phyloP scores from a whole-genome alignment of 1,140 invertebrate genomes.

The Melipona quadrifasciata region DNA sequence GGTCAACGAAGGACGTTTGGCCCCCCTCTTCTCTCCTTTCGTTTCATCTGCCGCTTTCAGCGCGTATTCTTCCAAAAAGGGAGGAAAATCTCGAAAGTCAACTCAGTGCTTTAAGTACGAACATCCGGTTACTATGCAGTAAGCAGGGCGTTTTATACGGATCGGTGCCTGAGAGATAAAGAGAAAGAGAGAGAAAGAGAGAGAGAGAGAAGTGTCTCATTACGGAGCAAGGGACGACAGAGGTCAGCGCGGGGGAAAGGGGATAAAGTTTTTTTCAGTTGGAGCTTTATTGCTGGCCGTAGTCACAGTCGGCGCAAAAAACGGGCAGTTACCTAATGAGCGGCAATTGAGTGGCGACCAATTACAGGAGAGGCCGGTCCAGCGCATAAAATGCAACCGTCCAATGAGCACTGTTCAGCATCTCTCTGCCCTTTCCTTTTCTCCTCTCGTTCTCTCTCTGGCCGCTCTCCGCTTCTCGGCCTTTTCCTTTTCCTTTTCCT shows the following conservation, averaged over 20 bases:
- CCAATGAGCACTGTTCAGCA: slow-evolving; percentile 74
- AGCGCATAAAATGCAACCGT: slow-evolving; percentile 72
- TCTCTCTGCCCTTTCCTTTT: slow-evolving; percentile 63
- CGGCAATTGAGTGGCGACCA: slow-evolving; percentile 79
- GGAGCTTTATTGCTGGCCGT: slow-evolving; percentile 45
- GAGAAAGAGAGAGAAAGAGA: too few relatives aligned
- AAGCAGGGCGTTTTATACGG: not conserved
- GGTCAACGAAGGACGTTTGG: not conserved
- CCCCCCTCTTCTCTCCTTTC: too few relatives aligned
- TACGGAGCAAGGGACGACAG: slow-evolving; percentile 29
- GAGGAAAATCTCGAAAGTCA: not conserved
- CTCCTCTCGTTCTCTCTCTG: slow-evolving; percentile 55
- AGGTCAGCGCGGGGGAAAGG: slow-evolving; percentile 40
- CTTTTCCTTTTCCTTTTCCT: slow-evolving; percentile 55
- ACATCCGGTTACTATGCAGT: not conserved
- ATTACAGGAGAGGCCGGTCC: slow-evolving; percentile 76
- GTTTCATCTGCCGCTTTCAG: not conserved
- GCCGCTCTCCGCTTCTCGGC: slow-evolving; percentile 34
- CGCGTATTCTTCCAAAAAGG: not conserved
- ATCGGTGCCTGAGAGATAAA: not conserved
- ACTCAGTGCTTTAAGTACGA: not conserved
- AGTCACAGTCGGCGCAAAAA: slow-evolving; percentile 71
- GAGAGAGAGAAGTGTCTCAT: slow-evolving; percentile 29
- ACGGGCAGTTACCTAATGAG: slow-evolving; percentile 77
- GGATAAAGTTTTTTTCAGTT: slow-evolving; percentile 20